These are phyloP conservation scores for Thereva nobilitata DNA, from an alignment of 2,888 invertebrate species.

Conservation along the genomic window DNA sequence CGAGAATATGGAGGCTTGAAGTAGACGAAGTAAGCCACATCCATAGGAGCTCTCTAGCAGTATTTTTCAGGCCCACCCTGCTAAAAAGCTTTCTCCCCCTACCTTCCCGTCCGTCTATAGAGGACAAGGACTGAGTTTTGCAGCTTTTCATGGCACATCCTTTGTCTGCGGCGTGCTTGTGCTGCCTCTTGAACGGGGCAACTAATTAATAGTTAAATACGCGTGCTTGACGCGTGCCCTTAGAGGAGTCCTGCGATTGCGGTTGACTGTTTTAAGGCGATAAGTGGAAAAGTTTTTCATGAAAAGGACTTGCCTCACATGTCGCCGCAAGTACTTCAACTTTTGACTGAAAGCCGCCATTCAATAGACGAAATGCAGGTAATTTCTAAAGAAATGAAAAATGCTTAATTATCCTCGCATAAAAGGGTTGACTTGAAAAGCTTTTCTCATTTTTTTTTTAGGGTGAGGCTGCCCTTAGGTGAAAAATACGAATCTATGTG, in stretches of 20 bases:
- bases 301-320: constrained; percentile 9
- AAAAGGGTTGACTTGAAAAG: constrained; percentile 14
- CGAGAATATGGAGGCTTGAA: too few relatives aligned
- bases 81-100: constrained; percentile 12
- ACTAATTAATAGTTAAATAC: constrained; percentile 36
- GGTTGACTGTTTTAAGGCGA: constrained; percentile 34
- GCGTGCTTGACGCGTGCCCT: constrained; percentile 32
- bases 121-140: neutral
- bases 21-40: too few relatives aligned
- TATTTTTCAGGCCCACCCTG: constrained; percentile 29
- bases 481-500: constrained; percentile 3
- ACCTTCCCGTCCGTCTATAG: too few relatives aligned
- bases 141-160: constrained; percentile 18
- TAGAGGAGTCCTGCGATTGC: constrained; percentile 23
- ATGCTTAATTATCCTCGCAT: constrained; percentile 21
- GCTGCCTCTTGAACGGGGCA: constrained; percentile 23
- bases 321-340: constrained; percentile 6
- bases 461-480: neutral
- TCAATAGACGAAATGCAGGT: neutral
- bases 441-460: neutral
- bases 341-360: neutral
- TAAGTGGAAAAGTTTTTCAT: constrained; percentile 31
- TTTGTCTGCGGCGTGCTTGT: too few relatives aligned
- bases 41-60: constrained; percentile 4
- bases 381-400: constrained; percentile 17